Evolutionary conservation across 1,140 invertebrate genomes (phyloP).

Genomic region (Subanguina moxae): DNA sequence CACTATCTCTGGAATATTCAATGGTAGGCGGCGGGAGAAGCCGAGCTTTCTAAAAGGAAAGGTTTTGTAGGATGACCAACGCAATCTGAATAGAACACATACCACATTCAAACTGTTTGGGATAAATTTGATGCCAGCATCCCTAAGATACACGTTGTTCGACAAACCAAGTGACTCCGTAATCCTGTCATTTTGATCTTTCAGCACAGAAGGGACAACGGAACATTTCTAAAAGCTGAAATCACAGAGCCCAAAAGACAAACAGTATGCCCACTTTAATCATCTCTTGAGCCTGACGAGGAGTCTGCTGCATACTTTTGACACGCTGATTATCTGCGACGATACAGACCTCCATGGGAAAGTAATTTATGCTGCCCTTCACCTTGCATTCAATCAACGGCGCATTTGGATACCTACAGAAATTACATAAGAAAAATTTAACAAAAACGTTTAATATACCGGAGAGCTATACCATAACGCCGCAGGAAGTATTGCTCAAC

Average conservation of each 20-base stretch:
- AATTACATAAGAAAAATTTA: conserved; percentile 14
- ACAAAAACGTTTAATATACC: background rate
- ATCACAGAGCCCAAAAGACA: background rate
- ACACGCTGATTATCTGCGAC: conserved; percentile 18
- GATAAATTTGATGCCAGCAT: conserved; percentile 1
- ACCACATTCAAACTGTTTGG: conserved; percentile 3
- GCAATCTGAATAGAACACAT: background rate
- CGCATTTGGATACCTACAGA: conserved; percentile 18
- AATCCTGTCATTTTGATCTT: background rate
- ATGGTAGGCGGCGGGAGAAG: background rate
- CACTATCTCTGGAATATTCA: background rate
- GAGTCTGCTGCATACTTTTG: conserved; percentile 3
- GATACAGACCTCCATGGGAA: conserved; percentile 17
- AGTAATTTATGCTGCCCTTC: background rate
- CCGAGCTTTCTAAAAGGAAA: conserved; percentile 3
- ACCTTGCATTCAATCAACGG: conserved; percentile 3
- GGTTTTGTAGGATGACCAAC: background rate
- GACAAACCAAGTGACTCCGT: background rate
- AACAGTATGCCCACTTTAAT: conserved; percentile 13
- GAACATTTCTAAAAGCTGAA: background rate
- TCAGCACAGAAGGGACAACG: conserved; percentile 8
- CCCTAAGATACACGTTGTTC: background rate
- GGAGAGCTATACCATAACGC: conserved; percentile 1
- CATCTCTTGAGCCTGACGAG: conserved; percentile 8
- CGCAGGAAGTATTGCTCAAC: conserved; percentile 11